Base-by-base conservation (phyloP, 2,113 vertebrate species). In the Tenebrosternarchus preto region DNA sequence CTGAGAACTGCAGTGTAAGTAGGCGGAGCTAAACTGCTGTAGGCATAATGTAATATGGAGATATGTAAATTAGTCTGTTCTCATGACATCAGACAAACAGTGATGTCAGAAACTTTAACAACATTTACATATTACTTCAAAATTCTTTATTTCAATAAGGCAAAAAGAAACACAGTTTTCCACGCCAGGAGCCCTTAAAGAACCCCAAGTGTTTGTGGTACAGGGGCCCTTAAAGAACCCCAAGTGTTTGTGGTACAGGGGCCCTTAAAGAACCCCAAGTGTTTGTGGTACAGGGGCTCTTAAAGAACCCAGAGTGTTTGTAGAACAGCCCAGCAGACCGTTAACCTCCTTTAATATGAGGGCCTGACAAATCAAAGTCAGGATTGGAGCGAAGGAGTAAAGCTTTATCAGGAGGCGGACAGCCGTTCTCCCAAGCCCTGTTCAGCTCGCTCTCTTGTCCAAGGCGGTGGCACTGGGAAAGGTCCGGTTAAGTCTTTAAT, bases 341-440 rank as follows among this genome's bases (percentile, higher is more conserved):
- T 80, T 80, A 83, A 82, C 67, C 55, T 76, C 46, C 59, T 86
- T 83, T 75, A 85, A 86, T 81, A 70, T 59, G n/a, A 84, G 63
- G 67, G 82, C 67, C 50, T 19, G 55, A 84, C 64, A 69, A 84
- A 81, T 77, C 75, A 82, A 59, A 83, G 61, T 69, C 56, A 61
- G 57, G 80, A 83, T 67, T 43, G 84, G 76, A 31, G 50, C 39
- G 43, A 33, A 53, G 59, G 76, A 86, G n/a, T 86, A 86, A 85
- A 79, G 71, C 82, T 88, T 91, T 86, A 89, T 90, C 87, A 87
- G 86, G 86, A 89, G 88, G 83, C 75, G 46, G 24, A 77, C 86
- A 90, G 80, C 81, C 86, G 79, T 64, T 75, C 67, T 84, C 68
- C 46, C 63, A 72, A 63, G 31, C 17, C 64, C 20, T 80, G 75